Evolutionary conservation across 1,140 invertebrate species (phyloP).

Genomic region (Tachypleus tridentatus): DNA sequence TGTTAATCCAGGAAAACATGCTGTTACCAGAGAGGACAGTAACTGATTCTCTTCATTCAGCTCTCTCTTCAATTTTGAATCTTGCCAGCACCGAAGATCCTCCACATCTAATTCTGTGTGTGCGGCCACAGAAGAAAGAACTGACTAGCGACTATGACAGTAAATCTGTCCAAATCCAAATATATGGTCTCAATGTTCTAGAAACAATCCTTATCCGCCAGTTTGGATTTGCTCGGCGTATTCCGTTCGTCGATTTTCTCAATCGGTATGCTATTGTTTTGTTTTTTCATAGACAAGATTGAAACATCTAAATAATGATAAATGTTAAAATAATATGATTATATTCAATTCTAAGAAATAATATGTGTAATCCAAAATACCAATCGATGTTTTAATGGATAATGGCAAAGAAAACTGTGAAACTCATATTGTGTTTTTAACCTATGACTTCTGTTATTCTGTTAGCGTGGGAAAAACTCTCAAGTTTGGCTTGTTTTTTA

Average conservation of each 20-base stretch:
- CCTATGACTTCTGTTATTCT: background rate
- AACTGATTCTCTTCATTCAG: no score
- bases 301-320: no score
- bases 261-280: slow-evolving; percentile 44
- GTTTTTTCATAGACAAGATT: no score
- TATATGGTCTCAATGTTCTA: slow-evolving; percentile 64
- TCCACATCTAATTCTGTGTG: background rate
- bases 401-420: background rate
- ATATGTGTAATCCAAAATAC: background rate
- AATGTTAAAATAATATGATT: no score
- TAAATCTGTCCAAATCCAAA: slow-evolving; percentile 49
- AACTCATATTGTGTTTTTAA: background rate
- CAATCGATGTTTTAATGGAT: background rate
- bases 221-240: slow-evolving; percentile 65
- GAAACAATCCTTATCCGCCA: slow-evolving; percentile 56
- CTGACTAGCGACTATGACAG: background rate
- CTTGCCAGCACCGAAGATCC: no score
- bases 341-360: no score
- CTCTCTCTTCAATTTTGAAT: no score
- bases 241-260: slow-evolving; percentile 64
- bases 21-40: no score
- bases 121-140: background rate
- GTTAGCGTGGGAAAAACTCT: background rate
- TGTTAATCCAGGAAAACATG: no score
- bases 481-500: no score